Evolutionary conservation across 2,888 invertebrate genomes (phyloP).

Genomic region (Boloria euphrosyne): DNA sequence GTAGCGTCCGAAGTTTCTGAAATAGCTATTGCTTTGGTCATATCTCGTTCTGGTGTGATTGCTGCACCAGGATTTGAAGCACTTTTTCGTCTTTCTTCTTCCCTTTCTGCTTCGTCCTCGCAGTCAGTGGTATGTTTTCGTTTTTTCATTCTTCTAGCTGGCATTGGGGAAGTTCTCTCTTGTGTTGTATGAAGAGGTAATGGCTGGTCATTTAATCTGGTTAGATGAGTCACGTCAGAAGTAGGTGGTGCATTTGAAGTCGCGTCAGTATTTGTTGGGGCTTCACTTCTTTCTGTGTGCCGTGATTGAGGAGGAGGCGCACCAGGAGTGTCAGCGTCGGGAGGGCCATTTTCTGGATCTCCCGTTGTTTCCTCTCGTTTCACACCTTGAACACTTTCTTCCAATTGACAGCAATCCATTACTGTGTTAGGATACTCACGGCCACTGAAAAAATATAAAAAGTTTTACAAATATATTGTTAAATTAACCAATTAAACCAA

Average conservation of each 20-base stretch:
- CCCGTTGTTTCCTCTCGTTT: slow-evolving; percentile 92
- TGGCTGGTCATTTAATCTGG: slow-evolving; percentile 72
- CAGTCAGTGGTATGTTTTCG: slow-evolving; percentile 74
- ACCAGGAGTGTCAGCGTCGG: slow-evolving; percentile 88
- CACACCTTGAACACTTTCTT: slow-evolving; percentile 90
- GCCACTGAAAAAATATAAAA: slow-evolving; percentile 82
- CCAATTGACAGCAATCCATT: slow-evolving; percentile 96
- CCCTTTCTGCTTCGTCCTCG: slow-evolving; percentile 71
- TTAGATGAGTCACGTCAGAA: slow-evolving; percentile 72
- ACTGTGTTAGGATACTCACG: slow-evolving; percentile 94
- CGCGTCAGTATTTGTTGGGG: slow-evolving; percentile 66
- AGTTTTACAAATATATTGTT: background rate
- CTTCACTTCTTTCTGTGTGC: slow-evolving; percentile 71
- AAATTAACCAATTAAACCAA: too few species aligned
- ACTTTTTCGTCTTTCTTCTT: slow-evolving; percentile 73
- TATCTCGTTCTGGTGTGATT: slow-evolving; percentile 71
- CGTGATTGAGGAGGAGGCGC: slow-evolving; percentile 67
- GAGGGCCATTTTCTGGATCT: slow-evolving; percentile 94
- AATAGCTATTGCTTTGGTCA: slow-evolving; percentile 68
- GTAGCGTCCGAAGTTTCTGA: slow-evolving; percentile 76
- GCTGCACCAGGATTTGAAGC: slow-evolving; percentile 71
- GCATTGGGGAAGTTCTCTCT: slow-evolving; percentile 82
- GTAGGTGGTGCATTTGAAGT: slow-evolving; percentile 72
- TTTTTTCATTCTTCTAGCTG: slow-evolving; percentile 83
- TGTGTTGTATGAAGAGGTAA: slow-evolving; percentile 70